Evolutionary conservation across 2,113 vertebrate genomes (phyloP).

Genomic region (Urocynchramus pylzowi): DNA sequence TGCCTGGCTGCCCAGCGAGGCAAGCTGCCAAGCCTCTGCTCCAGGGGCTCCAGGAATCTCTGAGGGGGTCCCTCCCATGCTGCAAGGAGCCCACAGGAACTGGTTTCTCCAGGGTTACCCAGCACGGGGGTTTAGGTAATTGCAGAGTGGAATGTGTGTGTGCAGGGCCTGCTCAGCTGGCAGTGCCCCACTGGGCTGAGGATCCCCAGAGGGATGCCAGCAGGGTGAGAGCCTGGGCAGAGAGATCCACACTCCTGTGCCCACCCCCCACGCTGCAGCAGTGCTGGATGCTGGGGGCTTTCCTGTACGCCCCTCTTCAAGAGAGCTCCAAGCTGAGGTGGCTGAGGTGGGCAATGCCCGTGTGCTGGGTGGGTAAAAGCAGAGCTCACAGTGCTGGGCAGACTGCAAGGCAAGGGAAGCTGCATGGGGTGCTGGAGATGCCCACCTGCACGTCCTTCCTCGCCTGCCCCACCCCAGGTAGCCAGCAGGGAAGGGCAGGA

Average conservation of each 20-base stretch:
- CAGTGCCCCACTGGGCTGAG: background rate
- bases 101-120: background rate
- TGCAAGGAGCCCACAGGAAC: background rate
- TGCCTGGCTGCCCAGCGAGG: background rate
- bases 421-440: background rate
- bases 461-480: rapidly evolving
- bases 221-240: background rate
- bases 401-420: background rate
- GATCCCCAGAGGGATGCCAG: background rate
- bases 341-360: rapidly evolving
- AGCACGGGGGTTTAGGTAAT: background rate
- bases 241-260: background rate
- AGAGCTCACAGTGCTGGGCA: background rate
- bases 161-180: background rate
- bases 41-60: background rate
- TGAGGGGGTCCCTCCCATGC: background rate
- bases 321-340: background rate
- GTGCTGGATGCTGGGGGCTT: background rate
- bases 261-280: rapidly evolving
- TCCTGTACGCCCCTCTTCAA: background rate
- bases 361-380: background rate
- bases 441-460: background rate
- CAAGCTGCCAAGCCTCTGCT: background rate
- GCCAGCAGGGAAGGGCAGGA: background rate
- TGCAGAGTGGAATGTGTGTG: background rate